phyloP scores from a whole-genome alignment of 2,113 vertebrate genomes.

The Tenebrosternarchus preto region DNA sequence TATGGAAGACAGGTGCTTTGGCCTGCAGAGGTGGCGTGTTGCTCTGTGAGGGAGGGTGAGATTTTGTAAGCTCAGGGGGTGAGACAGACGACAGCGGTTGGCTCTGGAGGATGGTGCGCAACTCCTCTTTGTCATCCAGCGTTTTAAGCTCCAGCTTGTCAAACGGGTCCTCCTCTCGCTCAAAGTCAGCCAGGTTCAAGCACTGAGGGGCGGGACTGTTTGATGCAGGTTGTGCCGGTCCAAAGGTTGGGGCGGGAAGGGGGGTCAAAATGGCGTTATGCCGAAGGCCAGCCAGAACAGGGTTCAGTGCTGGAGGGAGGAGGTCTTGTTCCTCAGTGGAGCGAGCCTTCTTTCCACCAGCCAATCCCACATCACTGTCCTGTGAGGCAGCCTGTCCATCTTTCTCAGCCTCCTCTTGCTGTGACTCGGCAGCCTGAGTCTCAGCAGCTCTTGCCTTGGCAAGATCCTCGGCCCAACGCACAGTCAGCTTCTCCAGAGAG shows the following conservation, averaged over 20 bases:
- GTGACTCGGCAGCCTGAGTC: conserved; percentile 72
- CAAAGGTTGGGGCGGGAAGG: conserved; percentile 83
- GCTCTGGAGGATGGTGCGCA: conserved; percentile 88
- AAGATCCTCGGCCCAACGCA: conserved; percentile 85
- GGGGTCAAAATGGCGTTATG: conserved; percentile 94
- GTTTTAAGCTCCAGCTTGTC: conserved; percentile 97
- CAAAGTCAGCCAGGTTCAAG: conserved; percentile 95
- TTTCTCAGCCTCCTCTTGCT: conserved; percentile 57
- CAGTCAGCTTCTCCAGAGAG: conserved; percentile 85
- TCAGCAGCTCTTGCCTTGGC: conserved; percentile 81
- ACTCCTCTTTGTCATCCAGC: conserved; percentile 91
- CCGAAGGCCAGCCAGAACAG: conserved; percentile 86
- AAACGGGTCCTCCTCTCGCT: conserved; percentile 96
- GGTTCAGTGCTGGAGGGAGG: conserved; percentile 88
- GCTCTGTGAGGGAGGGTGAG: conserved; percentile 55
- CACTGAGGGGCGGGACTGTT: conserved; percentile 80
- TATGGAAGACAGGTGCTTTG: conserved; percentile 78
- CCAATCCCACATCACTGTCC: conserved; percentile 58
- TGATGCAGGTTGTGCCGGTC: conserved; percentile 74
- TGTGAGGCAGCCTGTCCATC: conserved; percentile 46
- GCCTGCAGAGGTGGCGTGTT: conserved; percentile 63
- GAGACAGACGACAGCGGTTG: conserved; percentile 72
- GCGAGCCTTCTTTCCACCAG: conserved; percentile 59
- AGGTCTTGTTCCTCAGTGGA: conserved; percentile 70
- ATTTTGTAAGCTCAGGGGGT: conserved; percentile 48